phyloP scores from a whole-genome alignment of 2,888 invertebrate species.

The Pherbina coryleti region DNA sequence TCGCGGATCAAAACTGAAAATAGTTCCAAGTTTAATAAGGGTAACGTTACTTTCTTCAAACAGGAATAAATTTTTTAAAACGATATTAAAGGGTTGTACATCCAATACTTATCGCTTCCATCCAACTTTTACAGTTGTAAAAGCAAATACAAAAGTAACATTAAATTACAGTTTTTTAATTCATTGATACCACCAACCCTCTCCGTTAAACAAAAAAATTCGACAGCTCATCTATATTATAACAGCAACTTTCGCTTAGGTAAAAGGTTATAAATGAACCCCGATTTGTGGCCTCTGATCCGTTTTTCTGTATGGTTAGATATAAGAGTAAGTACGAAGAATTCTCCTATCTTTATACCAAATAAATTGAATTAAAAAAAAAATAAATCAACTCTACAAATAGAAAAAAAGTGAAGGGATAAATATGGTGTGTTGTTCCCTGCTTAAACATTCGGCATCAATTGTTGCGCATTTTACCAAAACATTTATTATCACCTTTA shows the following conservation, averaged over 20 bases:
- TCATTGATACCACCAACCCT: background rate
- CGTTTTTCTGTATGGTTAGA: background rate
- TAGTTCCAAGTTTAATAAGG: too few species aligned
- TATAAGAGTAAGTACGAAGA: background rate
- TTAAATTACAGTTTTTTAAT: conserved; percentile 2
- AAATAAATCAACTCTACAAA: background rate
- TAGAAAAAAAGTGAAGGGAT: conserved; percentile 42
- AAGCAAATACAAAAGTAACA: background rate
- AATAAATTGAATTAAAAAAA: background rate
- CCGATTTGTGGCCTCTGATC: conserved; percentile 17
- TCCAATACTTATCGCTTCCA: background rate
- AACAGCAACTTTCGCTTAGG: background rate
- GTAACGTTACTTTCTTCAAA: too few species aligned
- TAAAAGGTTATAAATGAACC: background rate
- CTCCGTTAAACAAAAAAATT: background rate
- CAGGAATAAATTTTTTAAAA: too few species aligned
- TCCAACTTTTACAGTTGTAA: background rate
- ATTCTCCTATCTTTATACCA: background rate
- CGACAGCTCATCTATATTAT: background rate
- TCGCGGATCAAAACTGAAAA: too few species aligned
- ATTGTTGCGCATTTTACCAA: conserved; percentile 37
- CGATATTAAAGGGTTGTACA: background rate
- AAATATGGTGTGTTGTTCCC: conserved; percentile 50
- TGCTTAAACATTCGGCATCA: conserved; percentile 50
- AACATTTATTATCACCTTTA: conserved; percentile 41